Evolutionary conservation across 1,140 invertebrate genomes (phyloP), one percentile per base, ranked within the genome.

Genomic region (Mya arenaria): DNA sequence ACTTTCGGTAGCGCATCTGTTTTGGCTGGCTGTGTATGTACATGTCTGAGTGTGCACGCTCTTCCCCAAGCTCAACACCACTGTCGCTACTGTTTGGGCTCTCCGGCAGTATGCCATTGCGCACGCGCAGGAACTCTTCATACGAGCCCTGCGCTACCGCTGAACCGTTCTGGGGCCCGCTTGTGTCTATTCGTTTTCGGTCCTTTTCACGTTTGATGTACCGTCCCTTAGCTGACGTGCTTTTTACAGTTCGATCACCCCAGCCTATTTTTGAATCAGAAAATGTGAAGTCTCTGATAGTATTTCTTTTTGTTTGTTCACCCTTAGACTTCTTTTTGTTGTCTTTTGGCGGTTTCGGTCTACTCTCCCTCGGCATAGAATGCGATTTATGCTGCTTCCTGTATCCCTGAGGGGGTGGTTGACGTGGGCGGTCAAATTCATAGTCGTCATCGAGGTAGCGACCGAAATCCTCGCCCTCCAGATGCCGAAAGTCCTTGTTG

Each of bases 131-230:
- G 34, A 82, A 82, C n/a, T 82, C 79, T 30, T 74, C 69, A 41
- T 82, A 82, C 10, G 79, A 65, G 4, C 71, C 71, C 10, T 30
- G 19, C 3, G 8, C 17, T n/a, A n/a, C n/a, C n/a, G n/a, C n/a
- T 39, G 32, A 23, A 30, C 48, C 37, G 36, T 37, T 32, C 6
- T 63, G 37, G 0, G 30, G 4, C 25, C 39, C 60, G 19, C 39
- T 8, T 8, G 28, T 66, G 37, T 56, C 62, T 32, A 82, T 39
- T 10, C 71, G 37, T 25, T 52, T 44, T 19, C 79, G 56, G 39
- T 74, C 79, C n/a, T 82, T 73, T 23, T 82, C 68, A n/a, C 68
- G 79, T 74, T 82, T 82, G 32, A 82, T 82, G 39, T 82, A 66
- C 23, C 79, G 25, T 13, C 79, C 79, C 25, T 82, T 82, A 19